Conservation (phyloP, 2,113 vertebrate species). For the Triplophysa rosa region DNA sequence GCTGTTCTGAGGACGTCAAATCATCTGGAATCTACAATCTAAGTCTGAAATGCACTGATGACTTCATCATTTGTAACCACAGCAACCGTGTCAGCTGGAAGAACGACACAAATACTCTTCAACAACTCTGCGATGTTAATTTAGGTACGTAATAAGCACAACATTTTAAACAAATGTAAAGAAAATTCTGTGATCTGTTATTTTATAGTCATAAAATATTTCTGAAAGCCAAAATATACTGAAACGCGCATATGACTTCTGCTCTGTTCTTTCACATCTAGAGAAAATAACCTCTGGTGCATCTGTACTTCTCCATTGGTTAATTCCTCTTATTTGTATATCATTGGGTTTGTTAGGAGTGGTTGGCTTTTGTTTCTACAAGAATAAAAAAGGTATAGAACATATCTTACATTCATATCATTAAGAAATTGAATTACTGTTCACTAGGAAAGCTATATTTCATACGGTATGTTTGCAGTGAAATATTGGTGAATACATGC, state of each 20-base stretch:
- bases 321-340: not conserved
- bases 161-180: no score
- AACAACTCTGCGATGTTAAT: not conserved
- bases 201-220: no score
- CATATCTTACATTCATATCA: not conserved
- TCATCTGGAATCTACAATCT: not conserved
- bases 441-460: no score
- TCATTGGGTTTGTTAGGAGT: not conserved
- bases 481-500: no score
- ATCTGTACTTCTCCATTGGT: not conserved
- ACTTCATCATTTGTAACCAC: constrained; percentile 9
- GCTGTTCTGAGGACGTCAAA: not conserved
- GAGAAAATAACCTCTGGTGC: not conserved
- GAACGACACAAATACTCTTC: not conserved
- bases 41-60: not conserved
- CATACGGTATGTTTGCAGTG: no score
- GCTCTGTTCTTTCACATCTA: not conserved
- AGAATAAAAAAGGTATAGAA: not conserved
- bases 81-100: constrained; percentile 38
- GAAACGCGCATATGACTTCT: no score
- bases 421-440: no score
- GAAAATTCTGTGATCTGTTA: no score
- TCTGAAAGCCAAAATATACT: not conserved
- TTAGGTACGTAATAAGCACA: no score
- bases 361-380: not conserved